phyloP scores from a whole-genome alignment of 2,797 vertebrate species.

The Cichlasoma orientale region DNA sequence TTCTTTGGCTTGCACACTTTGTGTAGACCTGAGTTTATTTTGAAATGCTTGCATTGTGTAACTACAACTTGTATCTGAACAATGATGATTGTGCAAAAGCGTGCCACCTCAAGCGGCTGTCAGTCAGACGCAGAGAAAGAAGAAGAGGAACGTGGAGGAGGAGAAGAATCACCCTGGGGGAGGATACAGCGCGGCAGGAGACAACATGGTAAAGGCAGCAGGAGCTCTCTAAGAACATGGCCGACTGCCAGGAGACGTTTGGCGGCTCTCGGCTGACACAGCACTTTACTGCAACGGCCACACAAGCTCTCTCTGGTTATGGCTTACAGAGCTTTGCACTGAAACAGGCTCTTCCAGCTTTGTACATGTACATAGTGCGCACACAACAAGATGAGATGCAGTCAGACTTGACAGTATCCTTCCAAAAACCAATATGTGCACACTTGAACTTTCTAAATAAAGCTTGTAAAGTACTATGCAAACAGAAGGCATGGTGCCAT shows the following conservation, averaged over 20 bases:
- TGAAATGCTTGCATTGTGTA: conserved; percentile 14
- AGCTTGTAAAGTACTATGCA: conserved; percentile 21
- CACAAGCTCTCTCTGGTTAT: conserved; percentile 58
- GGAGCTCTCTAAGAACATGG: conserved; percentile 62
- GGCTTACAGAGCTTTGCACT: conserved; percentile 35
- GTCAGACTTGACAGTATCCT: conserved; percentile 32
- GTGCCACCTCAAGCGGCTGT: conserved; percentile 40
- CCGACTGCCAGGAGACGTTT: conserved; percentile 61
- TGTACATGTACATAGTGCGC: conserved; percentile 41
- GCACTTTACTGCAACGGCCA: conserved; percentile 58
- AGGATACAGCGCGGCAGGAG: conserved; percentile 67
- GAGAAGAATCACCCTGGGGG: conserved; percentile 57
- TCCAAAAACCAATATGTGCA: not conserved
- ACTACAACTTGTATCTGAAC: conserved; percentile 46
- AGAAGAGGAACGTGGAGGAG: conserved; percentile 32
- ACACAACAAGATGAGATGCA: conserved; percentile 33
- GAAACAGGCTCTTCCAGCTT: conserved; percentile 32
- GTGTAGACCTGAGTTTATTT: conserved; percentile 16
- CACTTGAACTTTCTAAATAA: conserved; percentile 26
- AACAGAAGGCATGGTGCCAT: conserved; percentile 28
- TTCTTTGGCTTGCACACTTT: conserved; percentile 3
- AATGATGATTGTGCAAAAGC: conserved; percentile 57
- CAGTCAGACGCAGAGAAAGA: conserved; percentile 50
- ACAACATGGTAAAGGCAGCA: conserved; percentile 68
- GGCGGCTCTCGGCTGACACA: conserved; percentile 62